These are phyloP conservation scores for Drosophila nasuta DNA, from an alignment of 1,140 invertebrate species.

Conservation along the genomic window DNA sequence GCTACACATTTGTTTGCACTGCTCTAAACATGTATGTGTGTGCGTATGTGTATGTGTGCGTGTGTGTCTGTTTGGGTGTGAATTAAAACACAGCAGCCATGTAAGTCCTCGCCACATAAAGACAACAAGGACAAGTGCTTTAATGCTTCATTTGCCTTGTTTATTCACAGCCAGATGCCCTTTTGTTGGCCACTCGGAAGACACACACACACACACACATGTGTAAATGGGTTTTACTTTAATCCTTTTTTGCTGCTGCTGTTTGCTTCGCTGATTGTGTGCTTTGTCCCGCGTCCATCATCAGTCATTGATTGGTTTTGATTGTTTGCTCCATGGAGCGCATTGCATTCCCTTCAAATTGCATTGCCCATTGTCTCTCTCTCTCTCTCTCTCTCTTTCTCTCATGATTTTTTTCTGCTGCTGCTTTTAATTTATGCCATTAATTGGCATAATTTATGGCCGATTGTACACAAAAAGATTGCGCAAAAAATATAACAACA, in stretches of 20 bases:
- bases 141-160: constrained; percentile 79
- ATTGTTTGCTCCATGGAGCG: constrained; percentile 50
- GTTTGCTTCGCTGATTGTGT: constrained; percentile 62
- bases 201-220: constrained; percentile 15
- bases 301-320: constrained; percentile 75
- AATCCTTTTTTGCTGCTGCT: constrained; percentile 62
- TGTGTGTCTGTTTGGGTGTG: constrained; percentile 19
- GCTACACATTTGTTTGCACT: constrained; percentile 13
- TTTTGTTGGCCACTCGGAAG: constrained; percentile 60
- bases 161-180: constrained; percentile 76
- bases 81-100: constrained; percentile 39
- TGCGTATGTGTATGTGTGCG: neutral
- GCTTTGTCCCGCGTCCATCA: constrained; percentile 66
- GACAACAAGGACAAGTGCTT: constrained; percentile 73
- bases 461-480: constrained; percentile 20
- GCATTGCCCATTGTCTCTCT: constrained; percentile 21
- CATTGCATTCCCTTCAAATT: neutral
- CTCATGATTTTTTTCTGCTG: constrained; percentile 18
- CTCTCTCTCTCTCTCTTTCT: too few relatives aligned
- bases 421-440: constrained; percentile 69
- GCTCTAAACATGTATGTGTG: neutral
- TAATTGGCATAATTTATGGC: constrained; percentile 77
- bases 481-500: constrained; percentile 16
- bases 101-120: constrained; percentile 33
- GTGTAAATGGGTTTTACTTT: constrained; percentile 66